phyloP scores from a whole-genome alignment of 2,888 invertebrate genomes.

The Synanthedon vespiformis region DNA sequence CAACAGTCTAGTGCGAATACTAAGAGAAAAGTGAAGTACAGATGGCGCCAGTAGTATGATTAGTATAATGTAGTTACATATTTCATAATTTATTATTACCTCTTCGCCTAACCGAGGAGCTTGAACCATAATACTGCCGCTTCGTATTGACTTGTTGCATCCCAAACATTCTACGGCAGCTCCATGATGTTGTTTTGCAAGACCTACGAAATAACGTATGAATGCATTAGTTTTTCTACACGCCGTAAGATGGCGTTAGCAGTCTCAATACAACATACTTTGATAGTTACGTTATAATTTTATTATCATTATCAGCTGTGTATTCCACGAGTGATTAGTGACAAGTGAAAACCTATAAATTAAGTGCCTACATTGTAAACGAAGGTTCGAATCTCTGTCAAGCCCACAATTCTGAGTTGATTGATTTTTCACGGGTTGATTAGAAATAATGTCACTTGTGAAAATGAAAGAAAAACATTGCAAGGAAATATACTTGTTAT shows the following conservation, averaged over 20 bases:
- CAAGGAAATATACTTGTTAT: too few relatives aligned
- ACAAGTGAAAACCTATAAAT: too few relatives aligned
- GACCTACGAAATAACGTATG: conserved; percentile 45
- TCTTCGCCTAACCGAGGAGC: conserved; percentile 85
- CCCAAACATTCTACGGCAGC: conserved; percentile 78
- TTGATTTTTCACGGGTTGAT: background rate
- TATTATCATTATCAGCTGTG: too few relatives aligned
- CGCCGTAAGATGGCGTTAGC: conserved; percentile 9
- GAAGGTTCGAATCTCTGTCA: too few relatives aligned
- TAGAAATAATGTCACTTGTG: too few relatives aligned
- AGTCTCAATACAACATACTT: too few relatives aligned
- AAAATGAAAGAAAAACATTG: too few relatives aligned
- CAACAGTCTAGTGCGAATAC: too few relatives aligned
- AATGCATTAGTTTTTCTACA: conserved; percentile 6
- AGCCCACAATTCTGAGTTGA: background rate
- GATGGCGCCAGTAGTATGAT: conserved; percentile 11
- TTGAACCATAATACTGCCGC: conserved; percentile 85
- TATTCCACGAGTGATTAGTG: too few relatives aligned
- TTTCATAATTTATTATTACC: conserved; percentile 35
- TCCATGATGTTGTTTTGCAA: conserved; percentile 73
- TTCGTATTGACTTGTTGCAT: conserved; percentile 83
- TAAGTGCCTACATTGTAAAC: too few relatives aligned
- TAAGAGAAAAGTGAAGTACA: conserved; percentile 3
- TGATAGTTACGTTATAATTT: too few relatives aligned
- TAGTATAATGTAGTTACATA: background rate